Evolutionary conservation across 1,140 invertebrate genomes (phyloP), one percentile per base, ranked within the genome.

Genomic region (Drosophila pandora): DNA sequence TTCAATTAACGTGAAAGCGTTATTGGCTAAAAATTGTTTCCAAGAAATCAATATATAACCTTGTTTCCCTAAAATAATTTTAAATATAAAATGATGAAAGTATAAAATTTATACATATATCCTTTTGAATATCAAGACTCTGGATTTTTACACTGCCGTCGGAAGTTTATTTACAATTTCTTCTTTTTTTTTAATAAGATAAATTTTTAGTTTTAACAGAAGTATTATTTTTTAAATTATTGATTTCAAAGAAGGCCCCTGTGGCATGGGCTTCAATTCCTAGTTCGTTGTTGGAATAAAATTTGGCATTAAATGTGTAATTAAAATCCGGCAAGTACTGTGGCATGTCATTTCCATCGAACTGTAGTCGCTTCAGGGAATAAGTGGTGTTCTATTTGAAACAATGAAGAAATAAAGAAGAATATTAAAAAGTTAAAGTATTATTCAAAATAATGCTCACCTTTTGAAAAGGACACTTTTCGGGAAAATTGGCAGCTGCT

Each of bases 321-420:
- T 79, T 79, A 2, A 43, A 50, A 7, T 79, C 61, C 1, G 76
- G 69, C n/a, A 79, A 1, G n/a, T 74, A 74, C 8, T 37, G 25
- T 0, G 76, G 77, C 3, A 64, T 7, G 3, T 17, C 13, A 0
- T 41, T 41, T 41, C 41, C 41, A 22, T 47, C 43, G 43, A 47
- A 47, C 8, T 47, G 43, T 0, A 47, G 17, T 12, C 43, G 17
- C 8, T 23, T 47, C 9, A 47, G 2, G 2, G 43, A 47, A 9
- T 47, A 47, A 1, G 43, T 47, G 43, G 43, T 47, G 5, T 47
- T 47, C 43, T 47, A 3, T 21, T 43, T 21, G 1, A 22, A 47
- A 45, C 6, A 45, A 45, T 17, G 21, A 45, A 45, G 8, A 41
- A 6, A 21, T 23, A 43, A 8, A 22, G 22, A 0, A 2, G 3